Conservation (phyloP, 2,888 invertebrate species). For the Schizotus pectinicornis region DNA sequence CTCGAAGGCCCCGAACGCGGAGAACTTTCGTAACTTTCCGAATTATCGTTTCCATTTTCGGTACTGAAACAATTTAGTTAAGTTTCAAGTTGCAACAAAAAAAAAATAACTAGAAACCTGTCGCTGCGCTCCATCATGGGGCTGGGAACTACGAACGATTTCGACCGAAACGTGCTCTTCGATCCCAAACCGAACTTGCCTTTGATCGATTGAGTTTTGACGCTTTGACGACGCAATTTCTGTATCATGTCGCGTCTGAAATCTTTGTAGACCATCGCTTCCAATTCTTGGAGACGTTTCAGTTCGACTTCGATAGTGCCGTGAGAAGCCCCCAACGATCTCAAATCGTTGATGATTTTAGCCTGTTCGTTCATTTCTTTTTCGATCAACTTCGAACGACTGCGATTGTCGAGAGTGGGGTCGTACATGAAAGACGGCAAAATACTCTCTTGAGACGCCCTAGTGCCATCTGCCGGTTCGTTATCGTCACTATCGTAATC, state of each 20-base stretch:
- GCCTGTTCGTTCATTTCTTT: constrained; percentile 98
- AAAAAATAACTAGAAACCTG: constrained; percentile 37
- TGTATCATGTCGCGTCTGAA: constrained; percentile 94
- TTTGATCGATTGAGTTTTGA: constrained; percentile 78
- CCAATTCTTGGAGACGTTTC: constrained; percentile 88
- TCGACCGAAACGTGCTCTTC: constrained; percentile 72
- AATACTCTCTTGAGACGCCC: constrained; percentile 73
- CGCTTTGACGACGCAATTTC: constrained; percentile 82
- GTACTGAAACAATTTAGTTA: too few species aligned
- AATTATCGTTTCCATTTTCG: constrained; percentile 64
- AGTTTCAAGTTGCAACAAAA: too few species aligned
- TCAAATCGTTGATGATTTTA: constrained; percentile 91
- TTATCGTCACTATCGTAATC: constrained; percentile 77
- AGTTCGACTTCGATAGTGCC: constrained; percentile 92
- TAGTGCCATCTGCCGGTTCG: constrained; percentile 69
- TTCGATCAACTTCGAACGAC: constrained; percentile 91
- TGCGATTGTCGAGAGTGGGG: constrained; percentile 77
- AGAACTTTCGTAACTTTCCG: constrained; percentile 75
- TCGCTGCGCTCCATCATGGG: constrained; percentile 67
- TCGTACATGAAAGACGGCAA: constrained; percentile 86
- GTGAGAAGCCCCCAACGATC: constrained; percentile 71
- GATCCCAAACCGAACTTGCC: constrained; percentile 76
- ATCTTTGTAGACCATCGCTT: constrained; percentile 93
- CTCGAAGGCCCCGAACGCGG: constrained; percentile 74
- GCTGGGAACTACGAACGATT: constrained; percentile 77